These are phyloP conservation scores for Pogonocherus hispidulus DNA, from an alignment of 2,888 invertebrate genomes.

Conservation along the genomic window DNA sequence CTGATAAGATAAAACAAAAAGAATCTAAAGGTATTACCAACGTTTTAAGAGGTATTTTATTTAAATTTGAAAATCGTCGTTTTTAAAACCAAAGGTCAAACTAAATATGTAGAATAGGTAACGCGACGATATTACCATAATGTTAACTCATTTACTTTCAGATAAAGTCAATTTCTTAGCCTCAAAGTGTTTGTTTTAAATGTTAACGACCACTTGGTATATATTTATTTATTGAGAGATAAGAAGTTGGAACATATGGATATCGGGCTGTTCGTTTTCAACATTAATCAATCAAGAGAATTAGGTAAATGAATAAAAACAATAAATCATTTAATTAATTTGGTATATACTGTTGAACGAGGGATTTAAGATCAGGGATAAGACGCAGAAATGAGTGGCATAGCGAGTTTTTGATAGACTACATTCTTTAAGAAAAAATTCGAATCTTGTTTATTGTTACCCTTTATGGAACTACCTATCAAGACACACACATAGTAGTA, in stretches of 20 bases:
- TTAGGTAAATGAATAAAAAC: neutral
- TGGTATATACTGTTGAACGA: too few relatives aligned
- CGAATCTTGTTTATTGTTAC: too few relatives aligned
- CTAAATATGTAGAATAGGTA: constrained; percentile 30
- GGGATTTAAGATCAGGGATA: too few relatives aligned
- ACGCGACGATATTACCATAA: constrained; percentile 28
- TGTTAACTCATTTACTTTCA: constrained; percentile 28
- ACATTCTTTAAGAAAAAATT: too few relatives aligned
- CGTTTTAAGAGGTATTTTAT: constrained; percentile 31
- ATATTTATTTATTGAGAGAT: constrained; percentile 24
- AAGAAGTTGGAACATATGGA: constrained; percentile 8
- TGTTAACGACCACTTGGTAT: constrained; percentile 17
- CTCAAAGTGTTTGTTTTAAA: constrained; percentile 17
- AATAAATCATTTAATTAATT: too few relatives aligned
- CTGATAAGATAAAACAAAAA: constrained; percentile 41
- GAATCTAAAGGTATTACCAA: constrained; percentile 28
- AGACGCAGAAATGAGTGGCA: too few relatives aligned
- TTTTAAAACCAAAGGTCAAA: constrained; percentile 29
- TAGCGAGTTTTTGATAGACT: too few relatives aligned
- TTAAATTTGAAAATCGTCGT: constrained; percentile 30
- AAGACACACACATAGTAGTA: too few relatives aligned
- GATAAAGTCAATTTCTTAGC: constrained; percentile 28
- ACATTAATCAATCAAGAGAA: constrained; percentile 22
- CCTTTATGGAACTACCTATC: too few relatives aligned
- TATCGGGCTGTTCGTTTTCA: neutral